phyloP scores from a whole-genome alignment of 2,888 invertebrate species.

The Gryllus longicercus region DNA sequence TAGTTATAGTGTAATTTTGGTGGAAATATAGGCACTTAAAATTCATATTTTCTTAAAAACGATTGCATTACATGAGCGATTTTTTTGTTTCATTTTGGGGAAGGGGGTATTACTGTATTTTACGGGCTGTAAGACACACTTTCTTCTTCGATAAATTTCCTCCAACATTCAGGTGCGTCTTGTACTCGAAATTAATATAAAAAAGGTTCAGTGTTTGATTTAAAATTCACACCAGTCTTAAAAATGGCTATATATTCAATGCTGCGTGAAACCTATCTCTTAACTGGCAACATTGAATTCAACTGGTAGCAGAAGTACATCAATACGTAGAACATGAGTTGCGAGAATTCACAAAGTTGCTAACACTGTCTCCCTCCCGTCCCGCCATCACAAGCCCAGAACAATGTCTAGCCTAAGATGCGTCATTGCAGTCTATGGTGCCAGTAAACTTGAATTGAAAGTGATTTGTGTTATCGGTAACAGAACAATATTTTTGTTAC shows the following conservation, averaged over 20 bases:
- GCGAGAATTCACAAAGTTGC: not conserved
- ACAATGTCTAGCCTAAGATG: not conserved
- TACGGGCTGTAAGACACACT: no score
- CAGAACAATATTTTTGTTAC: no score
- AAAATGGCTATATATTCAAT: not conserved
- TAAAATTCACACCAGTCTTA: not conserved
- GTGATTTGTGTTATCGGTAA: not conserved
- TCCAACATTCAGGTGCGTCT: no score
- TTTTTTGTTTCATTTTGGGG: no score
- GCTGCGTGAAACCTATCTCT: not conserved
- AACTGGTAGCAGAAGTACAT: not conserved
- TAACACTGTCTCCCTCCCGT: not conserved
- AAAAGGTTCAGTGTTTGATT: not conserved
- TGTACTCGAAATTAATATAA: not conserved
- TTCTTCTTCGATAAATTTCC: no score
- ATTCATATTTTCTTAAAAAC: no score
- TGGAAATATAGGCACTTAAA: no score
- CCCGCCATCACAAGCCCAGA: not conserved
- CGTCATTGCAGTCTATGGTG: not conserved
- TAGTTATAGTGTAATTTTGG: no score
- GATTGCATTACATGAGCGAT: no score
- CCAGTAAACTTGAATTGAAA: not conserved
- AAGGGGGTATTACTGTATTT: not conserved
- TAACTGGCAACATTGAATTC: not conserved
- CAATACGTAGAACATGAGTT: not conserved